Evolutionary conservation across 2,888 invertebrate genomes (phyloP), one percentile per base, ranked within the genome.

Genomic region (Brenthis daphne): DNA sequence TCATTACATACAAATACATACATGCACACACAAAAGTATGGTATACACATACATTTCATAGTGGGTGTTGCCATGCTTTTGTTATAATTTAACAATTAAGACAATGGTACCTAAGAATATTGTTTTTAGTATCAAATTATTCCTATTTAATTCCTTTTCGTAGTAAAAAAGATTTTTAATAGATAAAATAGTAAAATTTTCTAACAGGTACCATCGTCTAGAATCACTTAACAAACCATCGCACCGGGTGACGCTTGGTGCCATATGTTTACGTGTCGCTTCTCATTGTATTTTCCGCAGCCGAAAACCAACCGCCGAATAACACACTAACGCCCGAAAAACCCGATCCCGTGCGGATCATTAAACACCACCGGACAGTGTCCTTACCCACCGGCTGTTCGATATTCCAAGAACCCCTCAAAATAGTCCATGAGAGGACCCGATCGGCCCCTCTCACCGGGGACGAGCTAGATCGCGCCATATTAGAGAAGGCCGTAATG

Each of bases 371-470:
- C 72, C 83, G 92, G 61, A 90, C 92, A 37, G 89, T 84, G 65
- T 92, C 92, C 6, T 79, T 92, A 71, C 92, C 92, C 60, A 82
- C 85, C 72, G 91, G 90, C 4, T 89, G 85, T 74, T 81, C 85
- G 56, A 74, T 85, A 64, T 87, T 85, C 81, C 85, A 83, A 79
- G 90, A 89, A 74, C 86, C 89, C 13, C 79, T 87, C 74, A 86
- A 84, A 80, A 88, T 92, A 58, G 83, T 82, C 74, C 96, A 96
- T 87, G 95, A 94, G 85, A 93, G 96, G 84, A 96, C 96, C 74
- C 92, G 95, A 82, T 96, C 95, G 80, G 94, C 95, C 82, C 95
- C 96, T 72, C 85, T 96, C 74, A 94, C 94, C 8, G 94, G 94
- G 70, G 94, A 92, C 73, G 92, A 93, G 77, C 83, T 88, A 68